phyloP scores from a whole-genome alignment of 1,140 invertebrate species.

The Drosophila repletoides region DNA sequence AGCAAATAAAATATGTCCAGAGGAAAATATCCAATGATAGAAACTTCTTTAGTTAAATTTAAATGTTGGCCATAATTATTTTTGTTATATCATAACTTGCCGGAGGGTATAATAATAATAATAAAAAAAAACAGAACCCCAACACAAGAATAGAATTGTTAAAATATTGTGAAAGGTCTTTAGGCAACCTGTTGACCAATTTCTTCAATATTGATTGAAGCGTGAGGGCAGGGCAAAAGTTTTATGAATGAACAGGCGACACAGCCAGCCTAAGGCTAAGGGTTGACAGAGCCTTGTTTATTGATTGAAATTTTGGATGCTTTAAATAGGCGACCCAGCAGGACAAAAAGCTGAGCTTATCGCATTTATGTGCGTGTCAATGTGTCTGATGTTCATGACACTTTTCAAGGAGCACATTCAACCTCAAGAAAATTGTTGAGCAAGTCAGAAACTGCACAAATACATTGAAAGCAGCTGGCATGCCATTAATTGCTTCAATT shows the following conservation, averaged over 20 bases:
- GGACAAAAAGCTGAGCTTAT: constrained; percentile 2
- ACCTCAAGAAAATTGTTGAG: neutral
- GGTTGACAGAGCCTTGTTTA: constrained; percentile 8
- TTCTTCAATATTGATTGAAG: constrained; percentile 33
- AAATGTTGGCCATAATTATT: too few relatives aligned
- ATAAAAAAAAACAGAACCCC: too few relatives aligned
- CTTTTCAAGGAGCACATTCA: constrained; percentile 10
- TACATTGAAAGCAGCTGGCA: constrained; percentile 5
- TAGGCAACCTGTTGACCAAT: constrained; percentile 25
- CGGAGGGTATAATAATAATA: too few relatives aligned
- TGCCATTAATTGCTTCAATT: constrained; percentile 21
- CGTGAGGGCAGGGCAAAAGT: constrained; percentile 9
- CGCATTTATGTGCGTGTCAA: neutral
- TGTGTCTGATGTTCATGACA: constrained; percentile 10
- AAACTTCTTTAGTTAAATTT: too few relatives aligned
- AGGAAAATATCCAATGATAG: too few relatives aligned
- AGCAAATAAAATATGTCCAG: too few relatives aligned
- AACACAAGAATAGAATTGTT: too few relatives aligned
- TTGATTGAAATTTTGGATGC: constrained; percentile 35
- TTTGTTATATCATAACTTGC: too few relatives aligned
- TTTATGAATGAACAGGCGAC: constrained; percentile 41
- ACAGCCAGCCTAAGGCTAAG: constrained; percentile 12
- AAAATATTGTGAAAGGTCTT: neutral
- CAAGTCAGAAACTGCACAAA: constrained; percentile 1
- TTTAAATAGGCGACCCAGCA: constrained; percentile 24